Evolutionary conservation across 2,797 vertebrate genomes (phyloP).

Genomic region (Anomalospiza imberbis): DNA sequence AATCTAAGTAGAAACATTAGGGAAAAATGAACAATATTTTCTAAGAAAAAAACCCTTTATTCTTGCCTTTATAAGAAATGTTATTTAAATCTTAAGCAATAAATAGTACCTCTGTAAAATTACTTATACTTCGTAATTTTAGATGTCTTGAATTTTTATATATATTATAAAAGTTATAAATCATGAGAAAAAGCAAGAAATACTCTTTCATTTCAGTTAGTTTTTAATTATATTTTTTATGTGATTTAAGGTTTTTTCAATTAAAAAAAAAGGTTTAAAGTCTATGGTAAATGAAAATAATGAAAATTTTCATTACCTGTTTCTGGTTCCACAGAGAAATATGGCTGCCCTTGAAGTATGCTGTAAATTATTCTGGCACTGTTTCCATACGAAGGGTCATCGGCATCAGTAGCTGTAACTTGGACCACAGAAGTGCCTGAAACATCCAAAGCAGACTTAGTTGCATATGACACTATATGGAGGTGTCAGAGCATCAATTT

Average conservation of each 20-base stretch:
- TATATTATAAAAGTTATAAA: background rate
- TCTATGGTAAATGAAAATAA: background rate
- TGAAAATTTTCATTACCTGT: conserved; percentile 70
- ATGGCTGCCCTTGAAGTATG: conserved; percentile 93
- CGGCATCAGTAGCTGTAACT: conserved; percentile 91
- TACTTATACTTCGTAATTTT: background rate
- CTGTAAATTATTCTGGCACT: conserved; percentile 95
- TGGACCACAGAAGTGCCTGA: conserved; percentile 92
- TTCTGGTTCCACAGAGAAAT: conserved; percentile 95
- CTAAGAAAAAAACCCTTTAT: background rate
- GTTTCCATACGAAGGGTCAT: conserved; percentile 93
- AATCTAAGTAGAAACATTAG: background rate
- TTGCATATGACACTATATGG: conserved; percentile 8
- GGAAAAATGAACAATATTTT: background rate
- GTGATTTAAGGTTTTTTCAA: background rate
- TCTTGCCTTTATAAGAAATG: background rate
- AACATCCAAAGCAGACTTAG: conserved; percentile 65
- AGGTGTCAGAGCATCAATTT: conserved; percentile 42
- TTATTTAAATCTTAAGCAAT: background rate
- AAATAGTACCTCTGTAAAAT: background rate
- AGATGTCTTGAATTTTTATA: background rate
- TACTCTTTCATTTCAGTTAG: background rate
- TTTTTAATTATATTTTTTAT: background rate
- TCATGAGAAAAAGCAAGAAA: background rate
- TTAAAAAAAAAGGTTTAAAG: background rate